phyloP scores from a whole-genome alignment of 1,140 invertebrate species.

The Camponotus floridanus region DNA sequence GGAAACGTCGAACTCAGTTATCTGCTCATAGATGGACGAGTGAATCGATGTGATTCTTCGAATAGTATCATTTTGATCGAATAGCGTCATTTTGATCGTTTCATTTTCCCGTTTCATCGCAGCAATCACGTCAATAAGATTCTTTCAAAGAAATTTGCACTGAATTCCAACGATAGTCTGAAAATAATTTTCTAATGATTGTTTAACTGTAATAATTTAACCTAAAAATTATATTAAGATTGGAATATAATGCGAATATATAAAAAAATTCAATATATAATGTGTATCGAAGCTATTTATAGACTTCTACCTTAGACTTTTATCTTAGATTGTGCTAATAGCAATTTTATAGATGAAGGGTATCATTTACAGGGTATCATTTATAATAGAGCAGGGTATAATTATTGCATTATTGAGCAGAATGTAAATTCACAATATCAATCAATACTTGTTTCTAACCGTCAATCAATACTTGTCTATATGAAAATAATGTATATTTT shows the following conservation, averaged over 20 bases:
- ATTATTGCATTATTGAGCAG: too few relatives aligned
- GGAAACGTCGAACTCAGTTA: background rate
- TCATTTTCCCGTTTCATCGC: background rate
- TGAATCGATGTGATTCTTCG: constrained; percentile 32
- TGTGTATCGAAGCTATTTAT: too few relatives aligned
- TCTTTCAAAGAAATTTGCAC: background rate
- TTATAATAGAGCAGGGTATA: too few relatives aligned
- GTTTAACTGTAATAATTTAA: background rate
- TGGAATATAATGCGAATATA: background rate
- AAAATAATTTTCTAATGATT: background rate
- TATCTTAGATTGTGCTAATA: too few relatives aligned
- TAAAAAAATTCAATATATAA: background rate
- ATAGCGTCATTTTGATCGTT: background rate
- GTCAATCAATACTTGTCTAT: too few relatives aligned
- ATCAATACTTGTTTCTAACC: too few relatives aligned
- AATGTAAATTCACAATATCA: too few relatives aligned
- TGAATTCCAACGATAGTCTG: background rate
- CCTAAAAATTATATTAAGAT: background rate
- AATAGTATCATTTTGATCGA: background rate
- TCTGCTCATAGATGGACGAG: background rate
- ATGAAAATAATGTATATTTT: too few relatives aligned
- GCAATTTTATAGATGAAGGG: too few relatives aligned
- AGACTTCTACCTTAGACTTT: too few relatives aligned
- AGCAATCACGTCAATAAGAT: background rate
- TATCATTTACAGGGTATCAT: too few relatives aligned